Evolutionary conservation across 2,113 vertebrate species (phyloP), one percentile per base, ranked within the genome.

Genomic region (Eleginops maclovinus): DNA sequence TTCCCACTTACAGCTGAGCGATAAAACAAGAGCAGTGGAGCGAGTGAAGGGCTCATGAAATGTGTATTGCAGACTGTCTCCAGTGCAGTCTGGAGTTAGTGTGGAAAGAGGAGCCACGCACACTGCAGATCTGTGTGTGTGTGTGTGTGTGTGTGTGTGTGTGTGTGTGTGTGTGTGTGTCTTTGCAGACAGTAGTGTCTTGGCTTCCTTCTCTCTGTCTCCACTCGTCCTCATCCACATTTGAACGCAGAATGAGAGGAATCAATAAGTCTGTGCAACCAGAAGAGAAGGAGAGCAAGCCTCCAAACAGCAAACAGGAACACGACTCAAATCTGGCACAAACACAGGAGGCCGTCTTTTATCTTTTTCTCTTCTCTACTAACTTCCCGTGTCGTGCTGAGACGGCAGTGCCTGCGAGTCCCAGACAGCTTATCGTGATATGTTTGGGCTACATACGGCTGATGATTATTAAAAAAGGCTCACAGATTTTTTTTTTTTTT

Each of bases 141-240:
- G 85, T 40, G 59, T 89, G 86, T 79, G 75, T n/a, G n/a, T n/a
- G n/a, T 55, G 69, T 68, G 63, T 47, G 50, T 10, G 58, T 46
- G 85, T 55, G 69, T 68, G 63, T 47, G 50, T 10, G 58, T 46
- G 85, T 47, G 50, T 10, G 58, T 46, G 85, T 40, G 60, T 89
- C 86, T 79, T 74, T 85, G 94, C 80, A 95, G 94, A 94, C 95
- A 94, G 94, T 88, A 91, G 93, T 88, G 94, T 95, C 94, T 94
- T 81, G 83, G 90, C 91, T 91, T 92, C 89, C 86, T 66, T 79
- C 72, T 61, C 63, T 44, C 84, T 47, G 79, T 93, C 88, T 84
- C 88, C 84, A 75, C 86, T 69, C 63, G 86, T 85, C 81, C 72
- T 82, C 83, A 55, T 83, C 79, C 78, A 84, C 86, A 86, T 82